Evolutionary conservation across 2,888 invertebrate genomes (phyloP), one percentile per base, ranked within the genome.

Genomic region (Seira ritae): DNA sequence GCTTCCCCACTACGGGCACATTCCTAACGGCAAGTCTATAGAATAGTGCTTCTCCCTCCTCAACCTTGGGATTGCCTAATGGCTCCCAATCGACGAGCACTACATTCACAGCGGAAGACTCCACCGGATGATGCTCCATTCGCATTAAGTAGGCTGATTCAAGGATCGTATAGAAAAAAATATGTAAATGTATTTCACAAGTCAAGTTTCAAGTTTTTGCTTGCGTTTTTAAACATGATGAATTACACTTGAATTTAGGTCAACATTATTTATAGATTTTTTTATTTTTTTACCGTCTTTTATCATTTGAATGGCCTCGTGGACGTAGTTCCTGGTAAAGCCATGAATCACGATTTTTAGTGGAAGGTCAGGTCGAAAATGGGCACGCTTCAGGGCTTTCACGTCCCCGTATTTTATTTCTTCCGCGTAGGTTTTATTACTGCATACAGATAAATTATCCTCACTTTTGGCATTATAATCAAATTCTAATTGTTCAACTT

Each of bases 311-410:
- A 77, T 77, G 15, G 80, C 78, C n/a, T 77, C 74, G 10, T 77
- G 80, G 60, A 74, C 76, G 31, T 80, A 74, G n/a, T 79, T 50
- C 24, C 77, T 84, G 1, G 84, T 84, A 23, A 84, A 85, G 8
- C 85, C 85, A 17, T 85, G 85, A 78, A 85, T 80, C 0, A 85
- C 24, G 12, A 84, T 74, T 71, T 85, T 85, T 76, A 80, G 74
- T 0, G 80, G 77, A 3, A 50, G 70, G 0, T 67, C 77, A 20
- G 62, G 42, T 22, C 73, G 62, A 17, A 65, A 80, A 3, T 62
- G 23, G 1, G 85, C 77, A 15, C 24, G 60, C 20, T 68, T 72
- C 1, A 85, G 70, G 17, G 83, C 80, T n/a, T 17, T n/a, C 1
- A 66, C 22, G 31, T 85, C 80, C 6, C 69, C 70, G 24, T 80